Base-by-base conservation (phyloP, 2,113 vertebrate species). In the Terrapene triunguis region DNA sequence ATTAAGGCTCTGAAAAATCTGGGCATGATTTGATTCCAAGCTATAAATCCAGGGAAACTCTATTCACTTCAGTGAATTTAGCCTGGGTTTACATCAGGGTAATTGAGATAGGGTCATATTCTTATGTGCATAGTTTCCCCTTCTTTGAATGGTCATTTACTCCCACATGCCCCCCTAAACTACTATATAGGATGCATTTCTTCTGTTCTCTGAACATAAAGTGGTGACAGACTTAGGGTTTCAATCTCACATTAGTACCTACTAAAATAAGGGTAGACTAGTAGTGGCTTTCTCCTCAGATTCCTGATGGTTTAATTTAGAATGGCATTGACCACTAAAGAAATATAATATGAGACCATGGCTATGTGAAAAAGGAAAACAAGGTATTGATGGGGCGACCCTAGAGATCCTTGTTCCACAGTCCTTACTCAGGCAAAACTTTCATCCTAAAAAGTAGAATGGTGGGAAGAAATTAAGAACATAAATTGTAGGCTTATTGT, bases 391-490 rank as follows among this genome's bases (percentile, higher is more conserved):
- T 79, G 89, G 82, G 32, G 21, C 88, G 7, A 19, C 62, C 16
- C 35, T 69, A 69, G 62, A 35, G 16, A n/a, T 16, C 53, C 82
- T 32, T 65, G 25, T 94, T 91, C 82, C 1, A 3, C 81, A 79
- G 82, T 92, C 72, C 93, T 91, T 92, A 32, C 72, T 42, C n/a
- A 83, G 79, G 80, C 81, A 88, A 91, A 97, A 74, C 74, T 59
- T 50, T 35, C 54, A 93, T 14, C 13, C n/a, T 76, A 91, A 79
- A 93, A 76, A 59, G n/a, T 48, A 93, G 22, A n/a, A n/a, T 44
- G 38, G 27, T 76, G 72, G 24, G 38, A 76, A 25, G n/a, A 25
- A 76, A 76, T 76, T 76, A 76, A 38, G n/a, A 42, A 12, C 72
- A 76, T 38, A 81, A 96, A 81, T 38, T 10, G 38, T 50, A 59